Conservation (phyloP, 1,140 invertebrate genomes). For the Ostrea edulis region DNA sequence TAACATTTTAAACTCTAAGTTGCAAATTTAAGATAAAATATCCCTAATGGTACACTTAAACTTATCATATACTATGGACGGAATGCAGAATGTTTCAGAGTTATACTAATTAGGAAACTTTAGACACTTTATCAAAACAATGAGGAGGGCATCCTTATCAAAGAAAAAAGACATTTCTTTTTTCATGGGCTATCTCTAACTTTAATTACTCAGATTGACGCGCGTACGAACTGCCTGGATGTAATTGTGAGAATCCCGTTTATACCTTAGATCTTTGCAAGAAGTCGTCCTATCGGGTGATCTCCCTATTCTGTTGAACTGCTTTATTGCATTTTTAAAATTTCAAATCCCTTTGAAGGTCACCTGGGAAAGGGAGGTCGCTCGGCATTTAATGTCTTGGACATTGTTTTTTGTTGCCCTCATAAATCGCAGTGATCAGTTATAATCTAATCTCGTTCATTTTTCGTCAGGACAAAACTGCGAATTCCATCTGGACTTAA, state of each 20-base stretch:
- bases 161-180: conserved; percentile 27
- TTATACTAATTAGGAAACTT: conserved; percentile 8
- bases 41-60: neutral
- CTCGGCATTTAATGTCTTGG: neutral
- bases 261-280: conserved; percentile 30
- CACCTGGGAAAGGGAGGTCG: neutral
- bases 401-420: neutral
- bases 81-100: neutral
- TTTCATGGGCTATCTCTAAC: neutral
- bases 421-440: neutral
- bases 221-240: neutral
- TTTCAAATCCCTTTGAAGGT: conserved; percentile 18
- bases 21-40: too few relatives aligned
- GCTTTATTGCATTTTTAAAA: conserved; percentile 6
- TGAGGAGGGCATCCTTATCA: neutral
- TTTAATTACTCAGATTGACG: conserved; percentile 1
- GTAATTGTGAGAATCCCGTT: neutral
- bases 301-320: neutral
- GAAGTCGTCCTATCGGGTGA: neutral
- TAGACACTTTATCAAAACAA: conserved; percentile 1
- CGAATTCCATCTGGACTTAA: neutral
- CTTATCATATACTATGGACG: neutral
- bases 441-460: neutral
- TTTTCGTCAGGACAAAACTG: neutral
- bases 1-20: too few relatives aligned